Base-by-base conservation (phyloP, 1,140 invertebrate genomes). In the Pseudomyrmex pallidus region DNA sequence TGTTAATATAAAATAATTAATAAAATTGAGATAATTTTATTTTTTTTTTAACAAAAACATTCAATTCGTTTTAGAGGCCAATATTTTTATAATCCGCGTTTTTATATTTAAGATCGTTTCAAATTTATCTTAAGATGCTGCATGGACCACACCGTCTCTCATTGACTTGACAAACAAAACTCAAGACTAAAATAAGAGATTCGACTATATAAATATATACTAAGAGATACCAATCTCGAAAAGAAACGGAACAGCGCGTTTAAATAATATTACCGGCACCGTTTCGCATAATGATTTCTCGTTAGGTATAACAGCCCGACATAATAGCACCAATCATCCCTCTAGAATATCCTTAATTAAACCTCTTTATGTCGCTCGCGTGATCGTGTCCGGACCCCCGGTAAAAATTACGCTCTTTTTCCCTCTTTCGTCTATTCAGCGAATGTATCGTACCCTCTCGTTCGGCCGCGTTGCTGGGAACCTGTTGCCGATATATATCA, bases 401-500 rank as follows among this genome's bases (percentile, higher is more conserved):
- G 20, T 44, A 80, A 80, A 80, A 80, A 80, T 72, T 80, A 78
- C 44, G 54, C 25, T 54, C 1, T n/a, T 59, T 35, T 15, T 68
- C 10, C 22, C 25, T n/a, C 48, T 52, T 68, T 52, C 50, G 22
- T 70, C 67, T 50, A 70, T 54, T 70, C 54, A 68, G 35, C 35
- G 22, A 77, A 44, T 59, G n/a, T 66, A 80, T 35, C 56, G 20
- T 70, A 78, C 35, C 20, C 64, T 78, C 54, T 35, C 35, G 10
- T 57, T 15, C 20, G 3, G 8, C 5, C 35, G 35, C 20, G 12
- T 61, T 70, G 44, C 52, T 22, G 10, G 54, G 1, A 59, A 78
- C 56, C 76, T 80, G 76, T 80, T 80, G 56, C 66, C 44, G 66
- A 80, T 80, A 80, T 80, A 80, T 44, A 35, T 15, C 35, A 15